Evolutionary conservation across 2,113 vertebrate genomes (phyloP).

Genomic region (Cheilinus undulatus): DNA sequence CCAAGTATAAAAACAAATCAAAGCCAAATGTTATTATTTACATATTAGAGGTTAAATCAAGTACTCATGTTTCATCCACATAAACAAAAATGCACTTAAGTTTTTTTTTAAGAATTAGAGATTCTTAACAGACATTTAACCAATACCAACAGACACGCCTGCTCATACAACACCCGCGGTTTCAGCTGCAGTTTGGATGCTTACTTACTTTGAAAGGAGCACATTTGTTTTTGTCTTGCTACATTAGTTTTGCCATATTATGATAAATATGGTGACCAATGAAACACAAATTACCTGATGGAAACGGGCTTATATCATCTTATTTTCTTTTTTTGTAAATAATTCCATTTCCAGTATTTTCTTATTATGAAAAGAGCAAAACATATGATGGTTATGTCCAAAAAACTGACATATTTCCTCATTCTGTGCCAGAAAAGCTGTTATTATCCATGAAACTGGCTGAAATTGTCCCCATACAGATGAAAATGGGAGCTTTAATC

Average conservation of each 20-base stretch:
- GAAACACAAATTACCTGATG: too few relatives aligned
- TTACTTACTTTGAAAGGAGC: slow-evolving; percentile 11
- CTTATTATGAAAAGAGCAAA: too few relatives aligned
- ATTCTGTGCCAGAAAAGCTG: too few relatives aligned
- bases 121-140: slow-evolving; percentile 57
- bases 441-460: too few relatives aligned
- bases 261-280: too few relatives aligned
- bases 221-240: background rate
- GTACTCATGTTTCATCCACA: slow-evolving; percentile 66
- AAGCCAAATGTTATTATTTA: slow-evolving; percentile 85
- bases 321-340: too few relatives aligned
- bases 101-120: slow-evolving; percentile 46
- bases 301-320: too few relatives aligned
- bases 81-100: slow-evolving; percentile 68
- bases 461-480: too few relatives aligned
- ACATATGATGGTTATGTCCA: too few relatives aligned
- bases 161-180: slow-evolving; percentile 43
- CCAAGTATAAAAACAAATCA: slow-evolving; percentile 79
- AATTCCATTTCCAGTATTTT: too few relatives aligned
- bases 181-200: slow-evolving; percentile 55
- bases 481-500: too few relatives aligned
- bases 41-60: slow-evolving; percentile 80
- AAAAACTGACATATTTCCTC: too few relatives aligned
- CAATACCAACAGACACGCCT: slow-evolving; percentile 56
- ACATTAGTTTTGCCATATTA: background rate